These are phyloP conservation scores for Pogonophryne albipinna DNA, from an alignment of 2,797 vertebrate genomes.

Conservation along the genomic window DNA sequence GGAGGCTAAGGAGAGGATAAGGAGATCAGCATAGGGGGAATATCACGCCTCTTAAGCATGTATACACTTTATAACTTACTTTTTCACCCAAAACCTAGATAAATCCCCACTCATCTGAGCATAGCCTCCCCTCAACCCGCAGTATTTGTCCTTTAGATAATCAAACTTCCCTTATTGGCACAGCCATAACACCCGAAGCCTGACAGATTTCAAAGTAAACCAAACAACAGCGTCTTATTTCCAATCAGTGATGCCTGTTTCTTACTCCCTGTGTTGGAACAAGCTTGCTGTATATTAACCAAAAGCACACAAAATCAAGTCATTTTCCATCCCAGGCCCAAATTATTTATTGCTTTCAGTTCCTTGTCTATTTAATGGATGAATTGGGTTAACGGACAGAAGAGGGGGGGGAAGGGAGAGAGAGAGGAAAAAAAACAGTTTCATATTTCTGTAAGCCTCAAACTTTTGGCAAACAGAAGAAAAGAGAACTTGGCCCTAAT, in stretches of 20 bases:
- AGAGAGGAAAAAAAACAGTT: conserved; percentile 63
- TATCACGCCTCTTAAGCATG: conserved; percentile 85
- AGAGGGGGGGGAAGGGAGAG: neutral
- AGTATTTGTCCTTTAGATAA: conserved; percentile 41
- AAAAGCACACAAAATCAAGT: conserved; percentile 61
- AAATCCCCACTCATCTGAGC: conserved; percentile 77
- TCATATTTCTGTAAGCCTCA: conserved; percentile 85
- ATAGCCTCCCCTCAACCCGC: conserved; percentile 51
- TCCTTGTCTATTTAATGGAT: conserved; percentile 76
- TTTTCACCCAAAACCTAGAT: conserved; percentile 76
- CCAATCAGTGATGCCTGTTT: conserved; percentile 63
- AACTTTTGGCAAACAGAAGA: conserved; percentile 85
- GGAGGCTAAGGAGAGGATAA: conserved; percentile 83
- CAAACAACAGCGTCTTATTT: conserved; percentile 56
- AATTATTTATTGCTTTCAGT: conserved; percentile 77
- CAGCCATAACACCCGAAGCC: conserved; percentile 8
- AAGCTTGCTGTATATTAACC: conserved; percentile 40
- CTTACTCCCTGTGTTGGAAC: conserved; percentile 47
- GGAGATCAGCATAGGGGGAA: conserved; percentile 82
- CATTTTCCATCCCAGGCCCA: conserved; percentile 53
- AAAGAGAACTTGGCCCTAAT: conserved; percentile 85
- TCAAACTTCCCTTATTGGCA: conserved; percentile 42
- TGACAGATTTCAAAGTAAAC: conserved; percentile 56
- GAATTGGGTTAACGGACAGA: conserved; percentile 67
- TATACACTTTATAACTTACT: conserved; percentile 81